A percentile compares a stretch with the other conserved stretches of the same genome.
These are phyloP conservation scores for Donacobius atricapilla DNA, from an alignment of 2,113 vertebrate species.

Conservation along the genomic window DNA sequence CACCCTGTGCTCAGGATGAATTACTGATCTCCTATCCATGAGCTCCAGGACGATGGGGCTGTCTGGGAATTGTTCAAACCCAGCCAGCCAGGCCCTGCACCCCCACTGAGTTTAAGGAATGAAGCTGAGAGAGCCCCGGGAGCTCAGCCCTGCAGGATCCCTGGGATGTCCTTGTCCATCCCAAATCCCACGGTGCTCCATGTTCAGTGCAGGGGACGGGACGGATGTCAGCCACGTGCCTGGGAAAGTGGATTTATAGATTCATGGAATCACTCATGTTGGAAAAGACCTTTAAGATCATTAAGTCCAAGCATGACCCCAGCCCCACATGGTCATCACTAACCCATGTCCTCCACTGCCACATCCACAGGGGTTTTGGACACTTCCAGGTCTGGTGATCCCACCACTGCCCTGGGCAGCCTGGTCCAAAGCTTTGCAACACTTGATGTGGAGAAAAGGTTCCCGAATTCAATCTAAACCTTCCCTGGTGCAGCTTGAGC, in stretches of 20 bases:
- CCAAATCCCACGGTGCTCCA: background rate
- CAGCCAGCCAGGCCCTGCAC: fast-evolving
- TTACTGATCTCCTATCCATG: fast-evolving
- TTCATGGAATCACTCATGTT: background rate
- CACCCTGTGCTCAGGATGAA: too few relatives aligned
- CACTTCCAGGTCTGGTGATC: background rate
- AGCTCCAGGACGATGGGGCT: background rate
- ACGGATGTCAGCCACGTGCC: fast-evolving
- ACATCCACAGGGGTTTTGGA: background rate
- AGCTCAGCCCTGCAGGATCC: background rate
- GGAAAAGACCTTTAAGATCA: background rate
- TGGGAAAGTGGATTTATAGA: background rate
- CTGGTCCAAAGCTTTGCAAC: background rate
- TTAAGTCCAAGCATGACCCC: background rate
- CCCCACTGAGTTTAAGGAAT: fast-evolving
- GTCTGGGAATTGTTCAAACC: background rate
- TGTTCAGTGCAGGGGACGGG: fast-evolving
- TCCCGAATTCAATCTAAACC: background rate
- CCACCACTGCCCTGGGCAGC: background rate
- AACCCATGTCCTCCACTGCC: background rate
- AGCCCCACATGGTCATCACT: background rate
- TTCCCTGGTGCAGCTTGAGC: background rate
- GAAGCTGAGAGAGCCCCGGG: background rate
- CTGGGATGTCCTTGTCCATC: fast-evolving
- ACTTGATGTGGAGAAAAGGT: background rate